A percentile compares a stretch with the other conserved stretches of the same genome.
Evolutionary conservation across 2,797 vertebrate genomes (phyloP).

Genomic region (Yasuhikotakia modesta): DNA sequence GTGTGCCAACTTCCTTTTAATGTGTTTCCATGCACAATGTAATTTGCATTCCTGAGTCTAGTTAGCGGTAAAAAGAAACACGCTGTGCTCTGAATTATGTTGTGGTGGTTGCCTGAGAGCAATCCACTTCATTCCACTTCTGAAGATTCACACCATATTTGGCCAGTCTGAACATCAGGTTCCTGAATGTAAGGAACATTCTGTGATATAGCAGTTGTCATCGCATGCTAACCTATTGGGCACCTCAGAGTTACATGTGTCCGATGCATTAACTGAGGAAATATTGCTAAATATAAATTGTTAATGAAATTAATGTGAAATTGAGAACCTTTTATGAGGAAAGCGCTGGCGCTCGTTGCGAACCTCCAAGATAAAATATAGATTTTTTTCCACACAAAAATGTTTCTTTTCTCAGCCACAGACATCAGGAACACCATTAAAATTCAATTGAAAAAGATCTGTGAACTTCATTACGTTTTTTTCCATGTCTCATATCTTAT

Average conservation of each 20-base stretch:
- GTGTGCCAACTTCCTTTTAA: conserved; percentile 73
- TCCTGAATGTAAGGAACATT: conserved; percentile 15
- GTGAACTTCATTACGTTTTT: conserved; percentile 14
- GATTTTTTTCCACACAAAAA: background rate
- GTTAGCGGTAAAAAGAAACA: conserved; percentile 60
- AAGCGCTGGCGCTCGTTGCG: no score
- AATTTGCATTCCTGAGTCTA: conserved; percentile 73
- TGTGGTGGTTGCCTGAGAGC: conserved; percentile 63
- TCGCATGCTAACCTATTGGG: background rate
- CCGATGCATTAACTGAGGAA: background rate
- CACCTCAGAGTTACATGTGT: background rate
- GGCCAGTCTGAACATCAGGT: conserved; percentile 18
- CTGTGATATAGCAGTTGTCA: background rate
- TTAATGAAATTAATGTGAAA: background rate
- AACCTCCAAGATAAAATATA: background rate
- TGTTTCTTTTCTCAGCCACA: background rate
- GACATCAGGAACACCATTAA: conserved; percentile 1
- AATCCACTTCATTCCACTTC: conserved; percentile 25
- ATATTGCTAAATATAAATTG: background rate
- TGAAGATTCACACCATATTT: conserved; percentile 46
- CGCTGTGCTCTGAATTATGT: conserved; percentile 66
- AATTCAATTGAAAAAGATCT: conserved; percentile 1
- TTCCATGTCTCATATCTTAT: conserved; percentile 11
- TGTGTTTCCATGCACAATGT: conserved; percentile 70
- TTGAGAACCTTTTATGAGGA: background rate